Evolutionary conservation across 2,888 invertebrate species (phyloP).

Genomic region (Desoria tigrina): DNA sequence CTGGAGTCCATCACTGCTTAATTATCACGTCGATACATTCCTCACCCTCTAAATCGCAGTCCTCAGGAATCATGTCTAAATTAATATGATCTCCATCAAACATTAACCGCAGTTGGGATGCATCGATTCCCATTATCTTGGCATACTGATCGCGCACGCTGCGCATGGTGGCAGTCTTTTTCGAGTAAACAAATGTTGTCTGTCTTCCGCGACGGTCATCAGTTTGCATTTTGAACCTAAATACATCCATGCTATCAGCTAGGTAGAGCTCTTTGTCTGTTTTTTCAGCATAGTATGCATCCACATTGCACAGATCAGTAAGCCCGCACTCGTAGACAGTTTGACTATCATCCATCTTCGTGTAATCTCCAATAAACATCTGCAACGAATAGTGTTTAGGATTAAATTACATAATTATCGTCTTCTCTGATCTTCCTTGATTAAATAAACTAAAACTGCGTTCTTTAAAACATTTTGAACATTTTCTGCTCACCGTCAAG

Average conservation of each 20-base stretch:
- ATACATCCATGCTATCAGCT: background rate
- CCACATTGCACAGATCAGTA: background rate
- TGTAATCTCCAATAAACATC: background rate
- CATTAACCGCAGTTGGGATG: background rate
- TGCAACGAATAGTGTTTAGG: too few species aligned
- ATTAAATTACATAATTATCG: too few species aligned
- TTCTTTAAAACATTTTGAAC: too few species aligned
- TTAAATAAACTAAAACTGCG: too few species aligned
- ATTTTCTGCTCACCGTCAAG: too few species aligned
- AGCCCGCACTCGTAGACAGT: background rate
- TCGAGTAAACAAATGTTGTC: background rate
- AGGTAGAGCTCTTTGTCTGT: background rate
- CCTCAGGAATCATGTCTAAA: background rate
- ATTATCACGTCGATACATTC: background rate
- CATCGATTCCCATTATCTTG: background rate
- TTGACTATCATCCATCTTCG: background rate
- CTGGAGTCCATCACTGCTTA: too few species aligned
- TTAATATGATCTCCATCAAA: background rate
- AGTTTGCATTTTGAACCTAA: constrained; percentile 11
- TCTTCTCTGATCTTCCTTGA: too few species aligned
- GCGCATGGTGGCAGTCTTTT: background rate
- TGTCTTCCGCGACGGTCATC: constrained; percentile 5
- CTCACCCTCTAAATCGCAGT: constrained; percentile 12
- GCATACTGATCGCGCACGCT: constrained; percentile 4
- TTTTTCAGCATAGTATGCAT: background rate